A percentile compares a stretch with the other conserved stretches of the same genome.
phyloP scores from a whole-genome alignment of 2,888 invertebrate species.

The Tenthredo scrophulariae region DNA sequence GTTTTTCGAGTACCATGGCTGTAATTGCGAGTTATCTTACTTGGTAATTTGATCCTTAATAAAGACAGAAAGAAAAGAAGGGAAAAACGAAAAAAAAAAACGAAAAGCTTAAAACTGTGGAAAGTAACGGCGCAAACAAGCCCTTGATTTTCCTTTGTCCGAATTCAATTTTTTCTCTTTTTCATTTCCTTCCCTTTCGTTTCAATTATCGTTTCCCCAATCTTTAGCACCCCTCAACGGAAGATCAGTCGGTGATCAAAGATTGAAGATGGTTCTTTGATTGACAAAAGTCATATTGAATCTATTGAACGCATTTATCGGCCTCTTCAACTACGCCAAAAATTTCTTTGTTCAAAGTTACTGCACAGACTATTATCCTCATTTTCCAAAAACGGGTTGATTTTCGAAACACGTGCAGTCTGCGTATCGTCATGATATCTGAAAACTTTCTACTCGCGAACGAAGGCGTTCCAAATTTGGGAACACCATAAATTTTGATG shows the following conservation, averaged over 20 bases:
- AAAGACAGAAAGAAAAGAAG: not conserved
- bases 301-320: not conserved
- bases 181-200: not conserved
- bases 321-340: not conserved
- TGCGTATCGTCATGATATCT: not conserved
- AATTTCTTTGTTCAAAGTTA: not conserved
- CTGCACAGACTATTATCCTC: not conserved
- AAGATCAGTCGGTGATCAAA: slow-evolving; percentile 17
- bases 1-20: slow-evolving; percentile 21
- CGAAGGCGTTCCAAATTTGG: not conserved
- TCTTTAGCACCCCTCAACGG: slow-evolving; percentile 5
- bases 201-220: slow-evolving; percentile 5
- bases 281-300: slow-evolving; percentile 9
- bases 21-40: slow-evolving; percentile 25
- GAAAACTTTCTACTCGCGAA: not conserved
- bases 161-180: not conserved
- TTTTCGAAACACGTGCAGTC: not conserved
- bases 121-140: not conserved
- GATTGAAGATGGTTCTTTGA: slow-evolving; percentile 16
- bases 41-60: slow-evolving; percentile 7
- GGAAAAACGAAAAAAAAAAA: not conserved
- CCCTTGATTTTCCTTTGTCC: not conserved
- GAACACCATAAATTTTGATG: not conserved
- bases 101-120: not conserved
- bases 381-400: not conserved